Evolutionary conservation across 1,140 invertebrate genomes (phyloP).

Genomic region (Drosophila seguyi): DNA sequence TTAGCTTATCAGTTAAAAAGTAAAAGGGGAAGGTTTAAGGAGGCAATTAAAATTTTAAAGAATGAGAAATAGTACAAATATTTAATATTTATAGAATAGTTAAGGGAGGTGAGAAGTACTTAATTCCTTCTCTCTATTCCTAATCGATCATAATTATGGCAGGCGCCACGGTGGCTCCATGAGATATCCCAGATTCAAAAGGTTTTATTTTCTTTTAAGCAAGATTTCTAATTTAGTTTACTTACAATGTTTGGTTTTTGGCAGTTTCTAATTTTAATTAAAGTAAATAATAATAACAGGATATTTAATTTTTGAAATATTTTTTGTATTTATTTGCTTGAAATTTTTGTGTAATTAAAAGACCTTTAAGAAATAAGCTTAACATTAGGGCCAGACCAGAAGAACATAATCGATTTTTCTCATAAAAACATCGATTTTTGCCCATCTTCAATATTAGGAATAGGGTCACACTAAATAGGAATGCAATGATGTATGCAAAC

Average conservation of each 20-base stretch:
- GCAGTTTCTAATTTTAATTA: background rate
- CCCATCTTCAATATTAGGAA: background rate
- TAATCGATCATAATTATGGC: background rate
- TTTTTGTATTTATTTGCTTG: background rate
- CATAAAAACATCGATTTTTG: background rate
- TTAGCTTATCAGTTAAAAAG: background rate
- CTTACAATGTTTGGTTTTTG: background rate
- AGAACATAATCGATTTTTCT: background rate
- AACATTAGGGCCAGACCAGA: background rate
- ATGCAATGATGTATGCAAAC: conserved; percentile 3
- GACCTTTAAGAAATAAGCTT: background rate
- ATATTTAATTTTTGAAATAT: background rate
- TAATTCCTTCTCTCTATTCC: background rate
- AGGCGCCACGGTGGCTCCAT: background rate
- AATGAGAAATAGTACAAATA: background rate
- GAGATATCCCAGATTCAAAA: background rate
- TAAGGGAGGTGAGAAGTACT: background rate
- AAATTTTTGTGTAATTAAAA: background rate
- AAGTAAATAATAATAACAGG: background rate
- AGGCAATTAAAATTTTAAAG: background rate
- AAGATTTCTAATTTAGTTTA: background rate
- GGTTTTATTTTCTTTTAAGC: background rate
- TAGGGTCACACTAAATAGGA: background rate
- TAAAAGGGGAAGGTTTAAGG: background rate
- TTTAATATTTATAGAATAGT: background rate